Percentiles rank a stretch among this genome's conserved stretches.
phyloP scores from a whole-genome alignment of 2,888 invertebrate species.

The Tenthredo amoena region DNA sequence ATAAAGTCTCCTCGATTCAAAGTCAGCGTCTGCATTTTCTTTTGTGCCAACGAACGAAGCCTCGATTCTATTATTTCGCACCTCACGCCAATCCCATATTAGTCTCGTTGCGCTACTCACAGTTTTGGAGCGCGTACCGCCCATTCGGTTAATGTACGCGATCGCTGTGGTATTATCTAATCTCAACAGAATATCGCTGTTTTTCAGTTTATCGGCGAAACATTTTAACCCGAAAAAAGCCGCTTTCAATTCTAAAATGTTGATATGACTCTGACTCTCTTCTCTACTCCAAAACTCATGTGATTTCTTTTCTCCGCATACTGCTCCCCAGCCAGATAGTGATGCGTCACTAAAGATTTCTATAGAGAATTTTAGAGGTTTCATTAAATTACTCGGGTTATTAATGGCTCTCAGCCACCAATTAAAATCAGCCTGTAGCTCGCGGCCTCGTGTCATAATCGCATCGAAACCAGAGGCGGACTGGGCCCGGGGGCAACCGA shows the following conservation, averaged over 20 bases:
- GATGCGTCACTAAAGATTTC: slow-evolving; percentile 59
- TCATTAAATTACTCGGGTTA: slow-evolving; percentile 41
- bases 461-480: too few relatives aligned
- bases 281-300: slow-evolving; percentile 54
- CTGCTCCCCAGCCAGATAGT: slow-evolving; percentile 55
- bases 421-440: slow-evolving; percentile 17
- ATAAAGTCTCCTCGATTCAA: slow-evolving; percentile 57
- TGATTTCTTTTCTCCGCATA: slow-evolving; percentile 38
- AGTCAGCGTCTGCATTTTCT: slow-evolving; percentile 48
- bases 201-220: slow-evolving; percentile 51
- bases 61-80: not conserved
- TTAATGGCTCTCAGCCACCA: slow-evolving; percentile 56
- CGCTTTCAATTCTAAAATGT: slow-evolving; percentile 55
- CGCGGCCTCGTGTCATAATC: too few relatives aligned
- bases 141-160: slow-evolving; percentile 57
- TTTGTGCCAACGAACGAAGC: slow-evolving; percentile 54
- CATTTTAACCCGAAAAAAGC: slow-evolving; percentile 57
- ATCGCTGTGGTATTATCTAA: slow-evolving; percentile 57
- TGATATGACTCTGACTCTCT: slow-evolving; percentile 53
- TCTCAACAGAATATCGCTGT: slow-evolving; percentile 54
- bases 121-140: slow-evolving; percentile 35
- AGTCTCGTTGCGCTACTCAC: too few relatives aligned
- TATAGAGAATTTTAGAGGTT: slow-evolving; percentile 28
- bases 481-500: too few relatives aligned
- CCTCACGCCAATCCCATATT: slow-evolving; percentile 3